Conservation (phyloP, 1,140 invertebrate genomes). For the Drosophila biarmipes region DNA sequence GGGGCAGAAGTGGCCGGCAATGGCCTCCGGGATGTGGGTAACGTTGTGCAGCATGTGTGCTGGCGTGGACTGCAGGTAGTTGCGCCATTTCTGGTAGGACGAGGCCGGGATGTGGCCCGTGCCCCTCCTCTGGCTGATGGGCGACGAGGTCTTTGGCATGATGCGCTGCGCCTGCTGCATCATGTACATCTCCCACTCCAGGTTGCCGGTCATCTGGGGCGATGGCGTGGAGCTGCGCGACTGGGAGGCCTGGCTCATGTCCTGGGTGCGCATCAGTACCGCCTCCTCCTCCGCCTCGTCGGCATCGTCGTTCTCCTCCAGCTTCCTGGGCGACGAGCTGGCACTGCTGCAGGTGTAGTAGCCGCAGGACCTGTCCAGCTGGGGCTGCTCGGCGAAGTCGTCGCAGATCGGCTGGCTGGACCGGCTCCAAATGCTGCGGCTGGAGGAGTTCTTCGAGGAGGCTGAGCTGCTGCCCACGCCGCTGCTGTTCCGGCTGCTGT, state of each 20-base stretch:
- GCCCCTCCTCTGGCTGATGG: slow-evolving; percentile 46
- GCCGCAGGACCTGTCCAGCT: slow-evolving; percentile 56
- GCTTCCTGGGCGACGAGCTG: slow-evolving; percentile 52
- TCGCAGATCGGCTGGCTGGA: slow-evolving; percentile 60
- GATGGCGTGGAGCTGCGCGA: not conserved
- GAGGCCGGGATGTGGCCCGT: slow-evolving; percentile 8
- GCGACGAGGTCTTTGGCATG: slow-evolving; percentile 81
- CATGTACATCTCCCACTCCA: slow-evolving; percentile 83
- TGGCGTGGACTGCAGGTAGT: slow-evolving; percentile 71
- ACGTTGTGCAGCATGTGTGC: slow-evolving; percentile 75
- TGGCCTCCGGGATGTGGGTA: slow-evolving; percentile 76
- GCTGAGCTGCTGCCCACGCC: slow-evolving; percentile 37
- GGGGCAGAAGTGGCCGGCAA: slow-evolving; percentile 77
- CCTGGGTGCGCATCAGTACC: slow-evolving; percentile 56
- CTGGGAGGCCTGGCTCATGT: slow-evolving; percentile 25
- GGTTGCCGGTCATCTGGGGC: slow-evolving; percentile 36
- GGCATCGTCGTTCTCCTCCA: not conserved
- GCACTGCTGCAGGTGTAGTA: slow-evolving; percentile 71
- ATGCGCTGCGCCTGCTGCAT: slow-evolving; percentile 66
- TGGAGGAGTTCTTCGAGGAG: slow-evolving; percentile 1
- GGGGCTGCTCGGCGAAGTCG: slow-evolving; percentile 67
- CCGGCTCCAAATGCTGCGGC: slow-evolving; percentile 46
- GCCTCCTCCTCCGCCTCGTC: not conserved
- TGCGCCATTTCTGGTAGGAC: slow-evolving; percentile 75
- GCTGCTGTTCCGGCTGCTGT: slow-evolving; percentile 42